Evolutionary conservation across 2,888 invertebrate species (phyloP).

Genomic region (Sisyra terminalis): DNA sequence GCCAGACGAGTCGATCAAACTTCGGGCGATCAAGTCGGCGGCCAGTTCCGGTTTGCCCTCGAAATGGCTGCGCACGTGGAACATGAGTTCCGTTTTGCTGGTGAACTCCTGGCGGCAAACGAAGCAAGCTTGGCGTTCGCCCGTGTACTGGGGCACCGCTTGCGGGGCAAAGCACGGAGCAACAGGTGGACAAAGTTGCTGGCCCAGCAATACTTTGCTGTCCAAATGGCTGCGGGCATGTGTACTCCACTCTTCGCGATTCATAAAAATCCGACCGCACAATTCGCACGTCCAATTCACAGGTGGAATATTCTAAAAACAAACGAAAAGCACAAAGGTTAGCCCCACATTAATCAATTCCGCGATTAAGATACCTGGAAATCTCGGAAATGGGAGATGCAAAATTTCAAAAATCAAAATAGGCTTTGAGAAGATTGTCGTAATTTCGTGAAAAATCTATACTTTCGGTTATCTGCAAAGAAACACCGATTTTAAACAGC

Average conservation of each 20-base stretch:
- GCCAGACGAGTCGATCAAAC: constrained; percentile 35
- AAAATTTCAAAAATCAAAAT: background rate
- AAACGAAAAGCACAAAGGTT: too few species aligned
- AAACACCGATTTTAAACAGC: too few species aligned
- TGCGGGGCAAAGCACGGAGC: constrained; percentile 15
- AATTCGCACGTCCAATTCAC: constrained; percentile 61
- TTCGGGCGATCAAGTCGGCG: constrained; percentile 33
- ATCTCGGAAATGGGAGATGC: background rate
- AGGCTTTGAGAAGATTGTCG: too few species aligned
- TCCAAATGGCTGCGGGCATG: constrained; percentile 57
- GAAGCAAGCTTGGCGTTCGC: constrained; percentile 30
- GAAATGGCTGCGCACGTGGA: constrained; percentile 49
- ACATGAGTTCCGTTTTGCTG: constrained; percentile 50
- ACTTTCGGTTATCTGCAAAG: too few species aligned
- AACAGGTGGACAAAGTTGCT: constrained; percentile 23
- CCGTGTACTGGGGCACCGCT: constrained; percentile 7
- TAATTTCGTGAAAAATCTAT: too few species aligned
- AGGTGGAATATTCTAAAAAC: constrained; percentile 6
- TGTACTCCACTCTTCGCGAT: constrained; percentile 59
- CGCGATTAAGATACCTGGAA: too few species aligned
- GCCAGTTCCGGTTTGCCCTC: constrained; percentile 36
- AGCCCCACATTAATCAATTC: too few species aligned
- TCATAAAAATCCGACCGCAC: constrained; percentile 53
- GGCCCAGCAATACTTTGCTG: constrained; percentile 19
- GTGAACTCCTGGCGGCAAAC: constrained; percentile 50